Conservation (phyloP, 1,140 invertebrate species). For the Planococcus citri region DNA sequence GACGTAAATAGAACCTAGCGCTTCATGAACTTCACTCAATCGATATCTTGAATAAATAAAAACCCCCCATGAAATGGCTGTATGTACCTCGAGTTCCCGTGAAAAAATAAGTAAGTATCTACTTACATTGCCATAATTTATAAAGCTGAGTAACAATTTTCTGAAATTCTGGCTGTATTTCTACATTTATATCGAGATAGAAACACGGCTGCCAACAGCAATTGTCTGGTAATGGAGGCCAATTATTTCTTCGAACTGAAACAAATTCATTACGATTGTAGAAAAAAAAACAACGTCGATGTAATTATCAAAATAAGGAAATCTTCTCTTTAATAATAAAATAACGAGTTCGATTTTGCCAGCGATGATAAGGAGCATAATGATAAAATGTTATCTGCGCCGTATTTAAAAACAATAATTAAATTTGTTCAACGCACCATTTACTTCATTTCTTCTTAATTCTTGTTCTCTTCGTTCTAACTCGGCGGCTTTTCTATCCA, state of each 20-base stretch:
- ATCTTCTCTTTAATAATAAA: too few relatives aligned
- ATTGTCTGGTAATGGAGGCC: constrained; percentile 87
- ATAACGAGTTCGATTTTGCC: background rate
- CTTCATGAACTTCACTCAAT: background rate
- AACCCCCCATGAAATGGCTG: too few relatives aligned
- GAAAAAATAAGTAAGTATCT: too few relatives aligned
- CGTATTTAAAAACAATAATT: too few relatives aligned
- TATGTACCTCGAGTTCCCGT: too few relatives aligned
- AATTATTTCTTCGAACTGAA: constrained; percentile 81
- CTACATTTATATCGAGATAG: constrained; percentile 98
- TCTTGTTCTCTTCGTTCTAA: constrained; percentile 80
- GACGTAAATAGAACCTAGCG: too few relatives aligned
- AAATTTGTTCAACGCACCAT: too few relatives aligned
- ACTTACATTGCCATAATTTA: constrained; percentile 93
- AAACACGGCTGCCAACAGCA: constrained; percentile 95
- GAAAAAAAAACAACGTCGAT: background rate
- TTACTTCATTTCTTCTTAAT: constrained; percentile 55
- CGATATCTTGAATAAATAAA: background rate
- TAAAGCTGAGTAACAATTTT: constrained; percentile 86
- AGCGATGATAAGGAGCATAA: background rate
- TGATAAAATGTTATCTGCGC: background rate
- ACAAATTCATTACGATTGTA: constrained; percentile 25
- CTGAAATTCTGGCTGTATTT: constrained; percentile 96
- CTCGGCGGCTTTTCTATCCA: constrained; percentile 75
- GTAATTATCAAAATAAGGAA: too few relatives aligned